Percentiles rank a stretch among this genome's conserved stretches.
These are phyloP conservation scores for Netelia inedita DNA, from an alignment of 2,888 invertebrate species.

Conservation along the genomic window DNA sequence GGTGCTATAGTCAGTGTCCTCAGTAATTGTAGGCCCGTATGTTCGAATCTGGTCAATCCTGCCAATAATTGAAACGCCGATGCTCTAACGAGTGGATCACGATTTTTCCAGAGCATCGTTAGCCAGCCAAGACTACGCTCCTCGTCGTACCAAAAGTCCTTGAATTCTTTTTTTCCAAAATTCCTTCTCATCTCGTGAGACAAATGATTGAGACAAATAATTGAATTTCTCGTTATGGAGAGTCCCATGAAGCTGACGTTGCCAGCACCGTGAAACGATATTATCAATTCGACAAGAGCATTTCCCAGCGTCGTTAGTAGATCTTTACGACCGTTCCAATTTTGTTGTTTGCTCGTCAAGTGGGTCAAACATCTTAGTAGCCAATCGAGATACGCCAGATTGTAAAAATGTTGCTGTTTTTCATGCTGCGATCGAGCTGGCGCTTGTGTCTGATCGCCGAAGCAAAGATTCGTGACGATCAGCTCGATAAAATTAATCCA, in stretches of 20 bases:
- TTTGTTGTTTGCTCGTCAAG: conserved; percentile 85
- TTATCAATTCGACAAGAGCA: conserved; percentile 85
- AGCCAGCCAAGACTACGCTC: conserved; percentile 83
- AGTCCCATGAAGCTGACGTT: conserved; percentile 87
- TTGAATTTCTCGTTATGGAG: conserved; percentile 86
- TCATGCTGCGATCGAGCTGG: conserved; percentile 34
- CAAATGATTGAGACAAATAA: conserved; percentile 86
- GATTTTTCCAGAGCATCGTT: conserved; percentile 85
- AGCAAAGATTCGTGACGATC: conserved; percentile 86
- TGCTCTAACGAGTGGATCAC: conserved; percentile 86
- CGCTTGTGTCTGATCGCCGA: conserved; percentile 82
- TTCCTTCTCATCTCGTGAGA: conserved; percentile 85
- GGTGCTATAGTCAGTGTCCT: conserved; percentile 78
- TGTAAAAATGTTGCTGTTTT: conserved; percentile 86
- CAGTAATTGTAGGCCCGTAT: conserved; percentile 79
- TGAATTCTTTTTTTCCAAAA: conserved; percentile 82
- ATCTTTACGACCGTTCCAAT: conserved; percentile 84
- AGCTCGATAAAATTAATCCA: conserved; percentile 86
- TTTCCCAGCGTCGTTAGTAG: conserved; percentile 83
- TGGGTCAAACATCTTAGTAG: conserved; percentile 86
- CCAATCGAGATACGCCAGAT: conserved; percentile 86
- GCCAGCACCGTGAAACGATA: conserved; percentile 87
- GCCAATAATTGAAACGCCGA: conserved; percentile 86
- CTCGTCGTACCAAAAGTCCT: conserved; percentile 80
- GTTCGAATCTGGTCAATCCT: conserved; percentile 83